Conservation (phyloP, 2,888 invertebrate species). For the Poecilobothrus nobilitatus region DNA sequence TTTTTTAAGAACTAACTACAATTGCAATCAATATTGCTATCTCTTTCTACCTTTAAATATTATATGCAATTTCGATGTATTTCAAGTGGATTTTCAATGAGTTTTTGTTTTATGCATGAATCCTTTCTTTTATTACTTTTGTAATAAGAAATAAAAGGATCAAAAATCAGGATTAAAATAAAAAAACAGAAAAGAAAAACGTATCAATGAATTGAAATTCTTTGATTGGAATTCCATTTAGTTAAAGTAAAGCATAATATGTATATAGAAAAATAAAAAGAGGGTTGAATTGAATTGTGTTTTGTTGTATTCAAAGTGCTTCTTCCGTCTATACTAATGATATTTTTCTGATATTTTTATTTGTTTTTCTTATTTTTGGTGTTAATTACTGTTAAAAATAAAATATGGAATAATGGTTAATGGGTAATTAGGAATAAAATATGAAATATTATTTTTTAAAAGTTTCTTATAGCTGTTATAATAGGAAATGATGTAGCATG, state of each 20-base stretch:
- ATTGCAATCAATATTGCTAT: no score
- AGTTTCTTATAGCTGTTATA: no score
- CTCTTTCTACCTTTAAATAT: not conserved
- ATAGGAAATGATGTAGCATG: no score
- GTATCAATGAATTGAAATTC: not conserved
- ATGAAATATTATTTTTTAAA: no score
- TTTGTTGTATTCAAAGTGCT: not conserved
- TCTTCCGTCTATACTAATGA: not conserved
- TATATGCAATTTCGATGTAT: not conserved
- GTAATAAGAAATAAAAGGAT: not conserved
- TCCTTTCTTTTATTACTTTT: no score
- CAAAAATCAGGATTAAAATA: not conserved
- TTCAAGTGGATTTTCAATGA: not conserved
- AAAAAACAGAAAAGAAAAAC: not conserved
- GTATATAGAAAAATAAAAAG: not conserved
- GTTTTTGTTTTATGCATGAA: not conserved
- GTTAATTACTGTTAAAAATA: not conserved
- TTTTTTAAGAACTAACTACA: no score
- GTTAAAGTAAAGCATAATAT: not conserved
- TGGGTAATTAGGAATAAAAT: not conserved
- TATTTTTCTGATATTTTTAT: no score
- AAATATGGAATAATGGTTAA: not conserved
- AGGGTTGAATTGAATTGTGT: not conserved
- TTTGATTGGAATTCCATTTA: not conserved
- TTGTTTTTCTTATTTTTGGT: not conserved